Conservation (phyloP, 2,888 invertebrate species). For the Pardosa pseudoannulata region DNA sequence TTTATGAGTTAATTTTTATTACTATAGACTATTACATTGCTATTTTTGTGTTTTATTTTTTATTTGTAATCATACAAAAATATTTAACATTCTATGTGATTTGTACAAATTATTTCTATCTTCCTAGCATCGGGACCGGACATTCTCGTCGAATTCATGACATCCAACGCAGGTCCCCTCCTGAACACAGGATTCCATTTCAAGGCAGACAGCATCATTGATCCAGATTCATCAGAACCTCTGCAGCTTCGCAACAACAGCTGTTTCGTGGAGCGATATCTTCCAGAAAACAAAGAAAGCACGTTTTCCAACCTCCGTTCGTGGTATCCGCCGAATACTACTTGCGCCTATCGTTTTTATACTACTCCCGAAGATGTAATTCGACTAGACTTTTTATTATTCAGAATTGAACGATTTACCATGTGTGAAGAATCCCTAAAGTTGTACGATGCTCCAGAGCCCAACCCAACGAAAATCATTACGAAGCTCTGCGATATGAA, state of each 20-base stretch:
- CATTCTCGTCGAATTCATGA: slow-evolving; percentile 76
- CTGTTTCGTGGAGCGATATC: slow-evolving; percentile 72
- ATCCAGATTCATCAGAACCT: slow-evolving; percentile 70
- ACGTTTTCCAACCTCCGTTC: slow-evolving; percentile 73
- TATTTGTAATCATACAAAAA: too few species aligned
- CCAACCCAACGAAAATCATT: slow-evolving; percentile 92
- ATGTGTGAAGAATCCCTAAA: slow-evolving; percentile 81
- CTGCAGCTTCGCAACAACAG: slow-evolving; percentile 73
- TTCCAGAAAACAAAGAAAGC: slow-evolving; percentile 68
- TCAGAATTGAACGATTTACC: slow-evolving; percentile 73
- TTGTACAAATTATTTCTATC: not conserved
- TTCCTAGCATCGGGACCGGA: slow-evolving; percentile 83
- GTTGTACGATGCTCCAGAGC: slow-evolving; percentile 90
- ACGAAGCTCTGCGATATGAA: slow-evolving; percentile 94
- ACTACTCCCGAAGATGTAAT: slow-evolving; percentile 87
- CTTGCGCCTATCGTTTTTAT: slow-evolving; percentile 86
- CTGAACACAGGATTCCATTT: slow-evolving; percentile 95
- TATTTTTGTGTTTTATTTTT: too few species aligned
- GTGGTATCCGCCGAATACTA: slow-evolving; percentile 95
- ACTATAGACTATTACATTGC: too few species aligned
- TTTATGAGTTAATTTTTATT: too few species aligned
- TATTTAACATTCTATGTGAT: too few species aligned
- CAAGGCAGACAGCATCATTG: slow-evolving; percentile 79
- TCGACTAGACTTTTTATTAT: slow-evolving; percentile 86
- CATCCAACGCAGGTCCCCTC: slow-evolving; percentile 81